Conservation (phyloP, 2,888 invertebrate genomes). For the Lepidochrysops patricia region DNA sequence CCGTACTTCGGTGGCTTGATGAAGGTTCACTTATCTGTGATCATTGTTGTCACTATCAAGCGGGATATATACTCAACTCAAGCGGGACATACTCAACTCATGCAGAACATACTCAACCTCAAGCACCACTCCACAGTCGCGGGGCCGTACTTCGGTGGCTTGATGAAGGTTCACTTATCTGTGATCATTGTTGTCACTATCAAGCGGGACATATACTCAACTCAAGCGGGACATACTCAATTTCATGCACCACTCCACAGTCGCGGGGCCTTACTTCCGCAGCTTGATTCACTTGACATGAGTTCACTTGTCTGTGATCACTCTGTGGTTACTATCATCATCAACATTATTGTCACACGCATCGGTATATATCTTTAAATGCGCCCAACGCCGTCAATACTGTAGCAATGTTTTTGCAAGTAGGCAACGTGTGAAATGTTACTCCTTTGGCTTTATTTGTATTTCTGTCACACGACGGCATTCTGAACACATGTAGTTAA, state of each 20-base stretch:
- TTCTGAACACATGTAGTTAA: too few relatives aligned
- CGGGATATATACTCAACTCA: neutral
- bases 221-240: neutral
- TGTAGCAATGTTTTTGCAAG: too few relatives aligned
- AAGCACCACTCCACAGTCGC: neutral
- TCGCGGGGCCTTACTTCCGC: neutral
- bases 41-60: neutral
- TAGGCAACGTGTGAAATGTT: too few relatives aligned
- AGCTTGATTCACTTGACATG: neutral
- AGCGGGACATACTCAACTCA: neutral
- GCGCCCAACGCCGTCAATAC: too few relatives aligned
- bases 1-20: neutral
- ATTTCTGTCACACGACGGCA: too few relatives aligned
- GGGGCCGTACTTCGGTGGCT: neutral
- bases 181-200: neutral
- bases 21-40: neutral
- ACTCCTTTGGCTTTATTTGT: too few relatives aligned
- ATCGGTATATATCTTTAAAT: too few relatives aligned
- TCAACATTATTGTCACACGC: too few relatives aligned
- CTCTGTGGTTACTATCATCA: neutral
- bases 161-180: too few relatives aligned
- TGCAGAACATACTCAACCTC: neutral
- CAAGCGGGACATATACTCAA: neutral
- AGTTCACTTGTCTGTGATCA: neutral
- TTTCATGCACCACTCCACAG: neutral